Evolutionary conservation across 1,140 invertebrate species (phyloP).

Genomic region (Agrilus planipennis): DNA sequence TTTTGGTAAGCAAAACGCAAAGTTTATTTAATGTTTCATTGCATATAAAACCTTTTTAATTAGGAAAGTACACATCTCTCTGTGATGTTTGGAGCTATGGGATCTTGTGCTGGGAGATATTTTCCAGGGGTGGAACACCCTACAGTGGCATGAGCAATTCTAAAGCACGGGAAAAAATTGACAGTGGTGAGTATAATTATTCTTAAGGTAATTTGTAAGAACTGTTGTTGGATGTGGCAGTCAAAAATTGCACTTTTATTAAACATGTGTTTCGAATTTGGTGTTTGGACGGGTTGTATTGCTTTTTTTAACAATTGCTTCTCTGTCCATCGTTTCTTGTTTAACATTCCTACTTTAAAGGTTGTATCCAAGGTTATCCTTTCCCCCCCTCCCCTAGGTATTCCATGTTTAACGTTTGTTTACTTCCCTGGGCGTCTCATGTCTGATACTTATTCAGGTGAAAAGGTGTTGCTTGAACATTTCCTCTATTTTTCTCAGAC

Average conservation of each 20-base stretch:
- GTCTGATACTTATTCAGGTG: no score
- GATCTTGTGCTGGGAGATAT: conserved; percentile 94
- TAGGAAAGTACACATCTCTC: conserved; percentile 90
- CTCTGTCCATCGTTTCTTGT: no score
- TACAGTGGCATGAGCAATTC: conserved; percentile 90
- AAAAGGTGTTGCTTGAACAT: no score
- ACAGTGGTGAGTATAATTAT: conserved; percentile 55
- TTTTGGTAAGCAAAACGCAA: conserved; percentile 60
- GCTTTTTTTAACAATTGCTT: no score
- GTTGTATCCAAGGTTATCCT: no score
- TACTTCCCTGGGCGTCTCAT: no score
- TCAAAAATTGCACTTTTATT: no score
- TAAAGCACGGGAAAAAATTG: conserved; percentile 85
- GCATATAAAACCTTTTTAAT: conserved; percentile 9
- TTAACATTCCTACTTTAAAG: no score
- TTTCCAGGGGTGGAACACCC: conserved; percentile 83
- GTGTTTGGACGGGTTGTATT: neutral
- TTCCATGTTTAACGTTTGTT: no score
- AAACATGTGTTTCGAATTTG: neutral
- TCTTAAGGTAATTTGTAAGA: neutral
- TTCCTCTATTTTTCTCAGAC: no score
- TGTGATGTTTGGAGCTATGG: conserved; percentile 99
- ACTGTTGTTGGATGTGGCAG: no score
- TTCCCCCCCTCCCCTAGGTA: no score
- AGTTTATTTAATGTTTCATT: neutral